These are phyloP conservation scores for Castor canadensis DNA, from an alignment of 2,113 vertebrate genomes.

Conservation along the genomic window DNA sequence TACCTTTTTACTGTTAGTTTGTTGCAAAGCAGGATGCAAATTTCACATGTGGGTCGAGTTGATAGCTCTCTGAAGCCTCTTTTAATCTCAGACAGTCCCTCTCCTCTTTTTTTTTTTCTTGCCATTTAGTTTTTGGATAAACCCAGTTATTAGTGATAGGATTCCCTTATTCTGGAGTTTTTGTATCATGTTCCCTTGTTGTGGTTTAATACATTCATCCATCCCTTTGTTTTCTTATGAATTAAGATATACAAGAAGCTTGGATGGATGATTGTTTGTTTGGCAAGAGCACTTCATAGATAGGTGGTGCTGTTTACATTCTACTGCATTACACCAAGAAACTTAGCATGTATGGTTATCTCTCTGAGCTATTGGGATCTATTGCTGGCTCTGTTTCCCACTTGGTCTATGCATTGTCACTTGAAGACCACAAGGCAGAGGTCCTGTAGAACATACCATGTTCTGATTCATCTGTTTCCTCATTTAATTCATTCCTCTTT, in stretches of 20 bases:
- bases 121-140: background rate
- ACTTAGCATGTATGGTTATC: rapidly evolving
- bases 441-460: background rate
- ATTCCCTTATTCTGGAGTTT: background rate
- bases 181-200: rapidly evolving
- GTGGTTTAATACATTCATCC: background rate
- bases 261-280: background rate
- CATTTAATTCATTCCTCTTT: background rate
- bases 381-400: background rate
- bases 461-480: background rate
- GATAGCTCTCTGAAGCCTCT: slow-evolving; percentile 19
- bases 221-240: background rate
- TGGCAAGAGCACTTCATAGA: background rate
- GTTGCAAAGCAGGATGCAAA: background rate
- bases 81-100: background rate
- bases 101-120: background rate
- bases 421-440: background rate
- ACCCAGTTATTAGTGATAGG: background rate
- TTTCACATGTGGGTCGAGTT: background rate
- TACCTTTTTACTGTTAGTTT: background rate
- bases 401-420: background rate
- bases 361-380: background rate
- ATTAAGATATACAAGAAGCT: background rate
- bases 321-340: background rate
- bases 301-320: background rate